Conservation (phyloP, 2,888 invertebrate species). For the Drosophila diplacantha region DNA sequence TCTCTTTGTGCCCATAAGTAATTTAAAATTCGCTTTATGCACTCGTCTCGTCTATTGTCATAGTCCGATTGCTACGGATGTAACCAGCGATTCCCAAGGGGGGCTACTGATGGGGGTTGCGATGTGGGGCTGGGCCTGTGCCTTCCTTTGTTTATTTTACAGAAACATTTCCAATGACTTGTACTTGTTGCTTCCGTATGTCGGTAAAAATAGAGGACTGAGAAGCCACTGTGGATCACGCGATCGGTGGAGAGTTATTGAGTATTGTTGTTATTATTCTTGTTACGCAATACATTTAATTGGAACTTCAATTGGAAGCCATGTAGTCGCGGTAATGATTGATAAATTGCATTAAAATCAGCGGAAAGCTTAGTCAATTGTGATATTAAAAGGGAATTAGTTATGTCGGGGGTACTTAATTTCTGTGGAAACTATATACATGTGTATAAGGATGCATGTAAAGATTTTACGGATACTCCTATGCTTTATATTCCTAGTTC, state of each 20-base stretch:
- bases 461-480: not conserved
- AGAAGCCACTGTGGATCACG: constrained; percentile 20
- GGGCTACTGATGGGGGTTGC: not conserved
- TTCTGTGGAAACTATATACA: too few relatives aligned
- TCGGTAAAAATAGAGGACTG: constrained; percentile 19
- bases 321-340: constrained; percentile 4
- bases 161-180: constrained; percentile 30
- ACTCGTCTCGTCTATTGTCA: constrained; percentile 34
- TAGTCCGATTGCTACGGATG: constrained; percentile 23
- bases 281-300: constrained; percentile 14
- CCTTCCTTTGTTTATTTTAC: constrained; percentile 32
- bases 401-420: not conserved
- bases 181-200: constrained; percentile 31
- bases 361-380: not conserved
- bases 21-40: constrained; percentile 35
- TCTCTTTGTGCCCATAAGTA: constrained; percentile 51
- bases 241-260: constrained; percentile 12
- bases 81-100: constrained; percentile 14
- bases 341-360: constrained; percentile 2
- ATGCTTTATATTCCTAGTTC: not conserved
- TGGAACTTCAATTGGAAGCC: constrained; percentile 17
- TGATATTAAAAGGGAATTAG: not conserved
- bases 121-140: constrained; percentile 25
- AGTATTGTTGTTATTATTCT: constrained; percentile 2
- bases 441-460: too few relatives aligned